phyloP scores from a whole-genome alignment of 2,113 vertebrate species.

The Lophius piscatorius region DNA sequence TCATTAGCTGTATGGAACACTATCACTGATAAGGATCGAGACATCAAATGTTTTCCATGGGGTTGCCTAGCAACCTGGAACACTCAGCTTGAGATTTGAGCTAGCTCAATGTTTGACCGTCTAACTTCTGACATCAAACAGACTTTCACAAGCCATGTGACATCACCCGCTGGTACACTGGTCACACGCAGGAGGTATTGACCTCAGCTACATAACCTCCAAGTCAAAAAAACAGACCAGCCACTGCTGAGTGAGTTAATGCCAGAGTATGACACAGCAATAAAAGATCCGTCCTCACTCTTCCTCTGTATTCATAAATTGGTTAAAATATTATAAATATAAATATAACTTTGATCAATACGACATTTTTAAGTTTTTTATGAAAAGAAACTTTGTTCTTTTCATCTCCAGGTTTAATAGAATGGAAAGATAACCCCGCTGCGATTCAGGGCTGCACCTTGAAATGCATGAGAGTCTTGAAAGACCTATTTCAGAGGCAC shows the following conservation, averaged over 20 bases:
- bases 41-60: slow-evolving; percentile 54
- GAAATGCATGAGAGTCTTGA: slow-evolving; percentile 58
- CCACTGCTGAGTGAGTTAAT: slow-evolving; percentile 26
- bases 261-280: slow-evolving; percentile 36
- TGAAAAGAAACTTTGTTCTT: too few species aligned
- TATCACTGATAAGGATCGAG: slow-evolving; percentile 54
- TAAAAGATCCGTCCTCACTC: too few species aligned
- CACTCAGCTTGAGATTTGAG: slow-evolving; percentile 34
- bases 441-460: slow-evolving; percentile 59
- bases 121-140: slow-evolving; percentile 66
- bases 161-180: slow-evolving; percentile 56
- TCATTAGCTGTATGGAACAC: slow-evolving; percentile 9
- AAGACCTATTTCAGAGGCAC: slow-evolving; percentile 60
- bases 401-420: too few species aligned
- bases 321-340: too few species aligned
- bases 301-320: too few species aligned
- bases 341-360: too few species aligned
- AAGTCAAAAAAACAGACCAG: slow-evolving; percentile 58
- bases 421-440: slow-evolving; percentile 38
- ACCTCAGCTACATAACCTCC: slow-evolving; percentile 65
- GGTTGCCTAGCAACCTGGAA: slow-evolving; percentile 58
- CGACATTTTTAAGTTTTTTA: too few species aligned
- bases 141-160: slow-evolving; percentile 69
- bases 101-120: slow-evolving; percentile 31
- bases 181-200: slow-evolving; percentile 55